Percentiles rank a stretch among this genome's conserved stretches.
These are phyloP conservation scores for Glaucopsyche alexis DNA, from an alignment of 2,888 invertebrate species.

Conservation along the genomic window DNA sequence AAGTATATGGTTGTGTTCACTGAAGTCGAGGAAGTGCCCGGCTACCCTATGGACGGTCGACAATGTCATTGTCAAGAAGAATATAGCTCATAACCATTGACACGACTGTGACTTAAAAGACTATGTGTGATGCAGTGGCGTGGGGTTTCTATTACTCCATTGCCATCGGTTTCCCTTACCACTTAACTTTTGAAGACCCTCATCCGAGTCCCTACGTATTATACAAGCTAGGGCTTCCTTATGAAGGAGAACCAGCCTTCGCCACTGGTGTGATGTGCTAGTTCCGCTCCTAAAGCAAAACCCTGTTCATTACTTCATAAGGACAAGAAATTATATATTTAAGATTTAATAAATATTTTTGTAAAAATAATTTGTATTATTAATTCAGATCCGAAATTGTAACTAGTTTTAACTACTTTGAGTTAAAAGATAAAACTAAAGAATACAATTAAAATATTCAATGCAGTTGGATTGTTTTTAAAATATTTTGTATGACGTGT, in stretches of 20 bases:
- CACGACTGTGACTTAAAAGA: not conserved
- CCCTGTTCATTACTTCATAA: not conserved
- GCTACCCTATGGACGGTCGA: slow-evolving; percentile 10
- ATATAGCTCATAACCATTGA: slow-evolving; percentile 1
- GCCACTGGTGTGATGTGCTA: not conserved
- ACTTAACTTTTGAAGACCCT: too few relatives aligned
- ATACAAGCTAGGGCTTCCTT: too few relatives aligned
- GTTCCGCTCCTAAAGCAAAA: not conserved
- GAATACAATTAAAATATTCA: too few relatives aligned
- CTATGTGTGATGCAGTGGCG: too few relatives aligned
- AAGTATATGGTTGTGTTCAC: slow-evolving; percentile 12
- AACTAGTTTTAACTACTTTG: too few relatives aligned
- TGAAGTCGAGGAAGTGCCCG: slow-evolving; percentile 6
- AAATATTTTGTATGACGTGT: not conserved
- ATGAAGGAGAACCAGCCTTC: too few relatives aligned
- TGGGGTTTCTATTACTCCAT: too few relatives aligned
- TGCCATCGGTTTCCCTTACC: too few relatives aligned
- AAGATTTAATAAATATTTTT: not conserved
- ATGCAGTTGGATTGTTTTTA: not conserved
- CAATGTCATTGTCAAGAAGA: not conserved
- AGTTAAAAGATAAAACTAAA: too few relatives aligned
- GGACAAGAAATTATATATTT: not conserved
- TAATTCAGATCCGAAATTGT: too few relatives aligned
- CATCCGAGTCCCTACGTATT: too few relatives aligned
- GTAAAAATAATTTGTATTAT: not conserved